Evolutionary conservation across 2,888 invertebrate genomes (phyloP).

Genomic region (Dryobotodes eremita): DNA sequence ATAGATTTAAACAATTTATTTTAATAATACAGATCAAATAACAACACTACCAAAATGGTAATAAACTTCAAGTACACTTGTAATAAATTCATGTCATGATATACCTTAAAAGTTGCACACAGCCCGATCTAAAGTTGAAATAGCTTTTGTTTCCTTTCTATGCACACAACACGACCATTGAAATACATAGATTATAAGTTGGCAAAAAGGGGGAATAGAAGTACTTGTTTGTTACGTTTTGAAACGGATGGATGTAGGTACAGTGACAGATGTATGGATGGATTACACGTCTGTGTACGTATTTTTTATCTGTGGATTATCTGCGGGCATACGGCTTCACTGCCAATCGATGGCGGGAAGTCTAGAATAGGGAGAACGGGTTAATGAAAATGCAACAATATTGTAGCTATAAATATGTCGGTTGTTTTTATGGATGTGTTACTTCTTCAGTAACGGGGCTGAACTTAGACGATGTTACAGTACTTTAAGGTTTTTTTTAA

Average conservation of each 20-base stretch:
- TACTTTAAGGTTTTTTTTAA: not conserved
- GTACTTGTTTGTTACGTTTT: slow-evolving; percentile 19
- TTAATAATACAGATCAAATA: slow-evolving; percentile 17
- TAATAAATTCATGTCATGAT: slow-evolving; percentile 28
- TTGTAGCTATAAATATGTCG: slow-evolving; percentile 24
- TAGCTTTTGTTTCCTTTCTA: slow-evolving; percentile 33
- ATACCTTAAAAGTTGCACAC: slow-evolving; percentile 15
- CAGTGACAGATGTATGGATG: slow-evolving; percentile 46
- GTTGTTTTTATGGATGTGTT: not conserved
- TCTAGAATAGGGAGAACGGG: slow-evolving; percentile 45
- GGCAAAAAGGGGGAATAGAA: slow-evolving; percentile 17
- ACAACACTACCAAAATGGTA: slow-evolving; percentile 10
- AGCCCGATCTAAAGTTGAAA: slow-evolving; percentile 32
- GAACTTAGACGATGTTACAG: not conserved
- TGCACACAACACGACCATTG: slow-evolving; percentile 6
- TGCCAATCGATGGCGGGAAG: slow-evolving; percentile 38
- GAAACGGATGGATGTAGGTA: slow-evolving; percentile 9
- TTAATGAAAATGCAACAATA: slow-evolving; percentile 40
- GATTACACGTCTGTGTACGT: slow-evolving; percentile 46
- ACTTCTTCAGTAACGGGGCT: slow-evolving; percentile 10
- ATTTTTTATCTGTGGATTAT: slow-evolving; percentile 60
- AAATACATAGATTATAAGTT: slow-evolving; percentile 4
- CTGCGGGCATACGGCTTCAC: slow-evolving; percentile 50
- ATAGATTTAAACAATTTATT: slow-evolving; percentile 18
- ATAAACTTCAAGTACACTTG: slow-evolving; percentile 10